Percentiles rank a stretch among this genome's conserved stretches.
These are phyloP conservation scores for Piaya cayana DNA, from an alignment of 2,113 vertebrate genomes.

Conservation along the genomic window DNA sequence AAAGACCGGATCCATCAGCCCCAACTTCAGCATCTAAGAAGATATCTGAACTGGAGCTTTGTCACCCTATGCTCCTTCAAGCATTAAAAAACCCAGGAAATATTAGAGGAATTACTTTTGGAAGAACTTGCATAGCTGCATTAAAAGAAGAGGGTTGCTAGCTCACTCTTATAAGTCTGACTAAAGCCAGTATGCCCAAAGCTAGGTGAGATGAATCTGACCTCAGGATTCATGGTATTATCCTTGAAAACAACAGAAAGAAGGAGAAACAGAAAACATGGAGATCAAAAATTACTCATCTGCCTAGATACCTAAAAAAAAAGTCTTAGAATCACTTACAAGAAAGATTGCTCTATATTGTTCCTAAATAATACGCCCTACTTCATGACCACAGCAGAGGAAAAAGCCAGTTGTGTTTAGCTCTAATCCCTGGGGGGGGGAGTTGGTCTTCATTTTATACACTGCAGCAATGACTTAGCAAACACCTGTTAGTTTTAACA, in stretches of 20 bases:
- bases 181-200: background rate
- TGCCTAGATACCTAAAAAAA: background rate
- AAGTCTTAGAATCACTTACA: background rate
- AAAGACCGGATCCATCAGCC: background rate
- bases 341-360: background rate
- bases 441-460: background rate
- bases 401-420: background rate
- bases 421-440: background rate
- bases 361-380: background rate
- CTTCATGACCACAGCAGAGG: background rate
- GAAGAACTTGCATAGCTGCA: background rate
- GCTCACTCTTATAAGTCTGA: background rate
- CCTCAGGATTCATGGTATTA: background rate
- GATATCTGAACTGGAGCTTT: background rate
- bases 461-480: background rate
- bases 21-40: background rate
- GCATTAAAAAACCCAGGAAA: background rate
- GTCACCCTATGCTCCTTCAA: background rate
- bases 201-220: background rate
- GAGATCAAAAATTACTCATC: background rate
- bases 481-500: background rate
- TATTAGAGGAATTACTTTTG: background rate
- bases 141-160: background rate
- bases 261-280: background rate
- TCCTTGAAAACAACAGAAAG: background rate